Evolutionary conservation across 2,113 vertebrate genomes (phyloP), one percentile per base, ranked within the genome.

Genomic region (Oreochromis aureus): DNA sequence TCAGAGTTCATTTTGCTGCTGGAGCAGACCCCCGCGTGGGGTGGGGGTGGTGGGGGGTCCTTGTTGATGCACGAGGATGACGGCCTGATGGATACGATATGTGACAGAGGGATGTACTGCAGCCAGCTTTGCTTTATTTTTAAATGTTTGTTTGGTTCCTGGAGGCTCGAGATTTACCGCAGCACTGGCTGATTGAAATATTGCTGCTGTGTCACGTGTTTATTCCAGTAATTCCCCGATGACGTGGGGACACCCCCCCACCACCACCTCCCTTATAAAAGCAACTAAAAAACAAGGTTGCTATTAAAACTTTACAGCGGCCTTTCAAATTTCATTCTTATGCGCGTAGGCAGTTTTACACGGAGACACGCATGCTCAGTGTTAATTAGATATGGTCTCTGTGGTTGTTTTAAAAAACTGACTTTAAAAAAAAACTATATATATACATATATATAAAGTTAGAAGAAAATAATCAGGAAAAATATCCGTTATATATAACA

Each of bases 151-250:
- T 76, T 48, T 69, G 48, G 19, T 83, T 41, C 54, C 32, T 19
- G 66, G 34, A 69, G 66, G 46, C 54, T 84, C 2, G 1, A 16
- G 18, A 78, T 6, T 18, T 5, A 9, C 44, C 73, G 89, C 86
- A 73, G 88, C 76, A 7, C 80, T 22, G 53, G 71, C 58, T 56
- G 84, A 88, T 4, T 84, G 85, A 88, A 71, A 86, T 55, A 85
- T 89, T 76, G 41, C 66, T 78, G 84, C 89, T 66, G 61, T 90
- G 86, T 86, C 91, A 93, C 34, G 71, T 93, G 90, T 93, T 91
- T 88, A 79, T 87, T 91, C 61, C 56, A 66, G 36, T 55, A 16
- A 63, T 82, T 89, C 86, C 73, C 19, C 51, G 32, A 89, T 84
- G 71, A 89, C 44, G 2, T 10, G 8, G 6, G 30, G 59, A 19